Base-by-base conservation (phyloP, 2,888 invertebrate species). In the Erannis defoliaria region DNA sequence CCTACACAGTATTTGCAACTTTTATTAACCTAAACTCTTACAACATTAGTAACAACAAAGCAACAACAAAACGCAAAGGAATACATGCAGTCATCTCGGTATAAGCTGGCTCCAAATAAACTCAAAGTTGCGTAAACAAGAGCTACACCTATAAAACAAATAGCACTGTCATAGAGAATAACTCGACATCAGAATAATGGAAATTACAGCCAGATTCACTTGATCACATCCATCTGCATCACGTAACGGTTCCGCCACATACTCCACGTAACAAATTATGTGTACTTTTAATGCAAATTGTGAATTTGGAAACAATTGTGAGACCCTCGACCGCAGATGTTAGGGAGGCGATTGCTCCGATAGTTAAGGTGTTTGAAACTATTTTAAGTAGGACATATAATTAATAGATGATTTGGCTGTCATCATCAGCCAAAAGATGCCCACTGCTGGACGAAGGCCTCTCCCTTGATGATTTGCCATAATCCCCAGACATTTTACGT, bases 161-260 rank as follows among this genome's bases (percentile, higher is more conserved):
- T 56, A n/a, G 48, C 55, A 26, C 42, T 57, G 35, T 53, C 62
- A 62, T 55, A 55, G 29, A 55, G 23, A 55, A 61, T 51, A 42
- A 40, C 16, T 55, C 61, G 21, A 48, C 49, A 50, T 55, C 61
- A 45, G 35, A 48, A 61, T 55, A 61, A 65, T 62, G 55, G 54
- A 49, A 54, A 53, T 50, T 40, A 57, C 49, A 49, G 18, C 55
- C 29, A 42, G 61, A 64, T 62, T 59, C 59, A 67, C 56, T 64
- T 72, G 68, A 75, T 73, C 72, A 65, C 68, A 66, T 71, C 66
- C 68, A 77, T 76, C 76, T 71, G 64, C 58, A 60, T 74, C 77
- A 76, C 75, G 77, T 75, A 75, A 73, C 65, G 45, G 64, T 73
- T 60, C 73, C 73, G 75, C 69, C 71, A 73, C 70, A 69, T 68